Evolutionary conservation across 2,888 invertebrate species (phyloP), one percentile per base, ranked within the genome.

Genomic region (Chrysomela aeneicollis): DNA sequence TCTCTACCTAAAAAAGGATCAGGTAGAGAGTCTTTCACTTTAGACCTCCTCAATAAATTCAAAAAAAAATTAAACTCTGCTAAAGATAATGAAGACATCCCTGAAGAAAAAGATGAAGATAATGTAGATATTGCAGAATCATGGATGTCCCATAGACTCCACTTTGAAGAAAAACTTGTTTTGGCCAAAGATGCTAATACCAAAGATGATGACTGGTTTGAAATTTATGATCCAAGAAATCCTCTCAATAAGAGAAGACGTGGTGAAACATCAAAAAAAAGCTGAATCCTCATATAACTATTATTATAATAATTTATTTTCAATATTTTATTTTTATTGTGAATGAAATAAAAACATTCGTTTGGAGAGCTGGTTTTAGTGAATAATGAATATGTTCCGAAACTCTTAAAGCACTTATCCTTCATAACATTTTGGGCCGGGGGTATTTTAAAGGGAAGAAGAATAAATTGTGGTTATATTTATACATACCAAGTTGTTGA

Each of bases 171-270:
- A 67, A 85, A 84, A 0, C 88, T 89, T 0, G 89, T 93, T 1
- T 79, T 95, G 30, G 95, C 95, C 0, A 94, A 94, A 76, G 97
- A 98, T 83, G 97, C 97, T 0, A 98, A 95, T 59, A 92, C 93
- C 0, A 94, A 94, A 79, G 89, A 91, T 52, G 94, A 95, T 72
- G 98, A 98, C 76, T 95, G 98, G 94, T 99, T 96, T 80, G 97
- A 97, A 79, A 94, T 97, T 26, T 93, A 92, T 77, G 98, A 99
- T 83, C 98, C 99, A 0, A 85, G 98, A 69, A 98, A 98, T 85
- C 93, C 96, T 0, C 82, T 99, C 3, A 98, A 95, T 75, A 94
- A 97, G 84, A 86, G 98, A 55, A 89, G 97, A 79, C 86, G 98
- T 59, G 95, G 98, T 50, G 95, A 93, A 75, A 57, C 57, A 42